These are phyloP conservation scores for Drosophila pandora DNA, from an alignment of 1,140 invertebrate species.

Conservation along the genomic window DNA sequence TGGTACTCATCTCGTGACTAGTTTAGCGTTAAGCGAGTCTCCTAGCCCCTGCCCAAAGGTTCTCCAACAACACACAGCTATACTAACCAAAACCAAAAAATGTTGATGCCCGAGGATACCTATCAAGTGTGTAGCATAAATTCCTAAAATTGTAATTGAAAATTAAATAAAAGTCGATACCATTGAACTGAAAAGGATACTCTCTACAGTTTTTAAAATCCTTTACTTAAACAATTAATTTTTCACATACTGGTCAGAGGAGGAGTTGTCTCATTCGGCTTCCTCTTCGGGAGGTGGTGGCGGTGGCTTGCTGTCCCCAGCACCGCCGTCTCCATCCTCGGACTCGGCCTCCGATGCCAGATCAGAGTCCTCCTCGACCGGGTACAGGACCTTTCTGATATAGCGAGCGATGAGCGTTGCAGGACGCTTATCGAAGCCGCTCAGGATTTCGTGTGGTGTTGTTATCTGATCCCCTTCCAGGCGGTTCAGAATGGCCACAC, in stretches of 20 bases:
- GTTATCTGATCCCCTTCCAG: slow-evolving; percentile 93
- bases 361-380: neutral
- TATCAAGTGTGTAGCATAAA: slow-evolving; percentile 62
- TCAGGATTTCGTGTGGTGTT: neutral
- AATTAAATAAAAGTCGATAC: slow-evolving; percentile 42
- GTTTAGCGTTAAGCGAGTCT: slow-evolving; percentile 60
- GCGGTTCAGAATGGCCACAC: slow-evolving; percentile 95
- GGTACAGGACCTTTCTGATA: slow-evolving; percentile 40
- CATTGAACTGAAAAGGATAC: slow-evolving; percentile 27
- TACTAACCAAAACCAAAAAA: slow-evolving; percentile 56
- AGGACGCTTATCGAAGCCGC: slow-evolving; percentile 38
- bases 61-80: slow-evolving; percentile 30
- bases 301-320: slow-evolving; percentile 17
- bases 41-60: slow-evolving; percentile 39
- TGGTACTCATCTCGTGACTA: slow-evolving; percentile 54
- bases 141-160: slow-evolving; percentile 50
- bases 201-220: neutral
- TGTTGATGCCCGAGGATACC: slow-evolving; percentile 21
- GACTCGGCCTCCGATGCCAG: slow-evolving; percentile 1
- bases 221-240: too few species aligned
- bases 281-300: neutral
- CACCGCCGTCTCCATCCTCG: neutral
- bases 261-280: neutral
- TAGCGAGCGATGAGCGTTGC: slow-evolving; percentile 42
- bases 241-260: too few species aligned